Base-by-base conservation (phyloP, 2,888 invertebrate genomes). In the Galerucella pusilla region DNA sequence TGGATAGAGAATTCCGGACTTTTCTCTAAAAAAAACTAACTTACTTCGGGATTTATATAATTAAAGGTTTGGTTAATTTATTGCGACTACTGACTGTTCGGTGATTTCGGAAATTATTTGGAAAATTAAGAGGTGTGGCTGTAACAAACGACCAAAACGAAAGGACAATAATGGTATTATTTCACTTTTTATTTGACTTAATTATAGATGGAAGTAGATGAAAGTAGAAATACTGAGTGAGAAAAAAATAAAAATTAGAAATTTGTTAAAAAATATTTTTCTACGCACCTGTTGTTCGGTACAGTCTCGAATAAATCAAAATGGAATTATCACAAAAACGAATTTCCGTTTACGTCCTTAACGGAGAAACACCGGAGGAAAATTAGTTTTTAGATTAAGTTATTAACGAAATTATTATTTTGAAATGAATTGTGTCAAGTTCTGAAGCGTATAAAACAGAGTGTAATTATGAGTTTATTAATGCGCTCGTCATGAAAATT, bases 401-500 rank as follows among this genome's bases (percentile, higher is more conserved):
- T 72, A 66, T 67, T 63, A 70, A 70, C 42, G 66, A 67, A 72
- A 72, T 66, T 35, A 66, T 66, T 67, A 49, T 66, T 72, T 72
- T 49, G 63, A 66, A 72, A 66, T 67, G 66, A 59, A 66, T 66
- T 72, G 72, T 67, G 66, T 72, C n/a, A 65, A 67, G 61, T 60
- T 63, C 54, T 49, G 59, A 60, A 67, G 49, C 60, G 42, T 70
- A 70, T 63, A 49, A 70, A 70, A 70, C 57, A 16, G 57, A 57
- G 72, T 54, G 52, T 72, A 72, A 72, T 72, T 66, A 72, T 60
- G 57, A 60, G 46, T 72, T 59, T 66, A 72, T 72, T 67, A 67
- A 59, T 66, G 61, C 72, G 60, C 72, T 72, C 67, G 72, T 49
- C 66, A 72, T 49, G 60, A 42, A 66, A 66, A 67, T 66, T 72